A percentile compares a stretch with the other conserved stretches of the same genome.
phyloP scores from a whole-genome alignment of 2,113 vertebrate genomes.

The Chlorodrepanis virens region DNA sequence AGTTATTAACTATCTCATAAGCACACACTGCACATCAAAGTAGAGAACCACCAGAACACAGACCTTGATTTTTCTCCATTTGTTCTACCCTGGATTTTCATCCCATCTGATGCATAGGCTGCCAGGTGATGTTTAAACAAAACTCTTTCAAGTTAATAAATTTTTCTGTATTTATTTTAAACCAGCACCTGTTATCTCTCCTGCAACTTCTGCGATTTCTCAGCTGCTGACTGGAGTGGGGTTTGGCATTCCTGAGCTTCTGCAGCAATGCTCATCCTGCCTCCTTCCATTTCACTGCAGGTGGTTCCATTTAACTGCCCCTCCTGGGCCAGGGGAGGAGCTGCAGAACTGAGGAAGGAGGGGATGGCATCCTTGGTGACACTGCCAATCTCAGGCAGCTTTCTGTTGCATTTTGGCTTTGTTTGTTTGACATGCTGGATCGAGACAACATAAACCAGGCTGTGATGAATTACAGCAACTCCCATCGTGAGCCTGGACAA shows the following conservation, averaged over 20 bases:
- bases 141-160: neutral
- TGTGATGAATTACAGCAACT: neutral
- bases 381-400: neutral
- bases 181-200: neutral
- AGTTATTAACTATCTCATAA: conserved; percentile 29
- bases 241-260: neutral
- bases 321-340: accelerated
- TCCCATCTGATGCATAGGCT: neutral
- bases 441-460: neutral
- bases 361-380: neutral
- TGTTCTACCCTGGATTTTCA: neutral
- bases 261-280: neutral
- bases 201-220: neutral
- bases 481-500: neutral
- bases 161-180: neutral
- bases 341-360: neutral
- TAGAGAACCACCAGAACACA: neutral
- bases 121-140: neutral
- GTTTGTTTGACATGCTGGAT: neutral
- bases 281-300: neutral
- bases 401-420: neutral
- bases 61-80: neutral
- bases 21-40: neutral
- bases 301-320: neutral
- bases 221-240: neutral